Conservation (phyloP, 2,888 invertebrate genomes). For the Diplazon laetatorius region DNA sequence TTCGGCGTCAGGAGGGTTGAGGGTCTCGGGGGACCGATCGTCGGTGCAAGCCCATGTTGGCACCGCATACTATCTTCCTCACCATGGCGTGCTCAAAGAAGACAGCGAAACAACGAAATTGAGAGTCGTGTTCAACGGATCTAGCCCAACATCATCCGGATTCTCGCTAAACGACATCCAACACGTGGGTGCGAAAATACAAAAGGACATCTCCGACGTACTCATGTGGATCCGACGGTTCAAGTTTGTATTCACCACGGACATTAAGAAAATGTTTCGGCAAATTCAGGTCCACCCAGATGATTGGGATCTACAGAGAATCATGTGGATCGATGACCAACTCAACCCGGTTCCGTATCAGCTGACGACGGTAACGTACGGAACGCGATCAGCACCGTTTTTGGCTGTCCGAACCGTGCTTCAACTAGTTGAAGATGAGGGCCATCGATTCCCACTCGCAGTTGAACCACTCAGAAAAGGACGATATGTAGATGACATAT, state of each 20-base stretch:
- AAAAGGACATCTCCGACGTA: constrained; percentile 48
- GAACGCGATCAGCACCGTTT: constrained; percentile 52
- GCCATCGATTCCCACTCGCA: constrained; percentile 42
- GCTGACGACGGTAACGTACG: constrained; percentile 55
- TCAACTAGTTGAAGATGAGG: constrained; percentile 56
- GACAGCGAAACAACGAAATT: constrained; percentile 44
- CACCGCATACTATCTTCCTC: constrained; percentile 36
- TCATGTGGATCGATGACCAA: constrained; percentile 72
- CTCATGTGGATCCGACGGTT: constrained; percentile 42
- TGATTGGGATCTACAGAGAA: constrained; percentile 74
- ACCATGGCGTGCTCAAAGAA: constrained; percentile 45
- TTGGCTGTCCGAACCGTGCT: constrained; percentile 44
- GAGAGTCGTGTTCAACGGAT: constrained; percentile 59
- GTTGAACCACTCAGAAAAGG: constrained; percentile 32
- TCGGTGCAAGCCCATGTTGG: background rate
- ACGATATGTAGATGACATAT: constrained; percentile 65
- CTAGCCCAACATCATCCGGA: constrained; percentile 33
- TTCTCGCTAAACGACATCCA: constrained; percentile 45
- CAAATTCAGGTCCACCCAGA: constrained; percentile 54
- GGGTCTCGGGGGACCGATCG: background rate
- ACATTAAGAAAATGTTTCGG: constrained; percentile 60
- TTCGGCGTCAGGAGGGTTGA: background rate
- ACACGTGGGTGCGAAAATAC: constrained; percentile 48
- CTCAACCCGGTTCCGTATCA: constrained; percentile 10
- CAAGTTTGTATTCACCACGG: constrained; percentile 46